These are phyloP conservation scores for Fulica atra DNA, from an alignment of 2,113 vertebrate genomes.

Conservation along the genomic window DNA sequence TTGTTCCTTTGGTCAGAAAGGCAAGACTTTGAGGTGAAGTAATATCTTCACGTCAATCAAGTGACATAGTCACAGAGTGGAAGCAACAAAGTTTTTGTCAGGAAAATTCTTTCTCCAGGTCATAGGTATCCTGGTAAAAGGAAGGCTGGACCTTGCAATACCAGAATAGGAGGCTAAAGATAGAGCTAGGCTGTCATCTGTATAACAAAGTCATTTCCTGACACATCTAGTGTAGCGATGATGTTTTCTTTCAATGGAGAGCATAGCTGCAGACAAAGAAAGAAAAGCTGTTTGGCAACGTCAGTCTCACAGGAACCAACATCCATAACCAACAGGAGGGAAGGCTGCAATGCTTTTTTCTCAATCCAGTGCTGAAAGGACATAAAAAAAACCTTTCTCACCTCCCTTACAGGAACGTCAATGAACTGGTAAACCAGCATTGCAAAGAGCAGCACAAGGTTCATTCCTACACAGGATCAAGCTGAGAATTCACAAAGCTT, in stretches of 20 bases:
- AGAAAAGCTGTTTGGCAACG: neutral
- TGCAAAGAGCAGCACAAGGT: neutral
- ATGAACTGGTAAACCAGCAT: neutral
- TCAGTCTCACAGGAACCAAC: neutral
- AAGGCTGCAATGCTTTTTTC: neutral
- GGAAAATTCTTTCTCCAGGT: conserved; percentile 10
- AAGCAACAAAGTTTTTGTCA: neutral
- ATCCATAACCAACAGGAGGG: neutral
- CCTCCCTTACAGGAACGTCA: neutral
- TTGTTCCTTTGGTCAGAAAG: neutral
- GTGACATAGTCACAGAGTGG: neutral
- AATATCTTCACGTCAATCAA: neutral
- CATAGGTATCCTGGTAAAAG: neutral
- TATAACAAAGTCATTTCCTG: conserved; percentile 23
- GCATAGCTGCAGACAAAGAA: neutral
- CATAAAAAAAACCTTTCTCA: neutral
- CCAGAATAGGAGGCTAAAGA: conserved; percentile 25
- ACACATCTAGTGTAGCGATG: neutral
- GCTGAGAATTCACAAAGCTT: neutral
- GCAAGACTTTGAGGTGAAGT: neutral
- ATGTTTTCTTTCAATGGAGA: neutral
- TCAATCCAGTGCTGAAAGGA: neutral
- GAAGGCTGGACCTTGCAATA: neutral
- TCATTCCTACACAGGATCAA: neutral
- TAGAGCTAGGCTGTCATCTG: conserved; percentile 16